Evolutionary conservation across 2,888 invertebrate genomes (phyloP), one percentile per base, ranked within the genome.

Genomic region (Andrena bicolor): DNA sequence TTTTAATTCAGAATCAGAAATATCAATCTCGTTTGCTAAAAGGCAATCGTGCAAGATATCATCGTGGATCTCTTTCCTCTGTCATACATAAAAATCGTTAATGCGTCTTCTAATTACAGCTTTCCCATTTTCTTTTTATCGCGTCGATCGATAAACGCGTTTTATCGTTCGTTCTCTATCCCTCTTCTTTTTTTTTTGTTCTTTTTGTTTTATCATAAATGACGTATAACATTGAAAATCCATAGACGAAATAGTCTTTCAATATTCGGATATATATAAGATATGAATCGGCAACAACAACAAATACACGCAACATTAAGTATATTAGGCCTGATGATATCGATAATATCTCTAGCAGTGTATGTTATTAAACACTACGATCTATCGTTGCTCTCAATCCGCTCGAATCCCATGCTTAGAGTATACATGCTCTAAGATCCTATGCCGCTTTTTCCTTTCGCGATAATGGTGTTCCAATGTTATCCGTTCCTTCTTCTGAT

Each of bases 271-370:
- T 87, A 90, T 90, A 90, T 90, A 90, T 89, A 91, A 90, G 91
- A 92, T 91, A 91, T 91, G 91, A 92, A 91, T 91, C 85, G 88
- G 84, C 90, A 92, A 91, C 91, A 93, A 92, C 92, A 93, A 93
- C 90, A 92, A 90, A 89, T 92, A 92, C 90, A 93, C 90, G 88
- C 91, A 93, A 92, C 92, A 90, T 91, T 92, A 93, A 93, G 92
- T 92, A 93, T 92, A 93, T 93, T 93, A 93, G 93, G 93, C 93
- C 93, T 89, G 92, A 93, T 91, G 90, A 92, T 91, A 91, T 92
- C 90, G 88, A 90, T 90, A 88, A 90, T 89, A 87, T 85, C 87
- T 81, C 72, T 86, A 79, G 78, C 89, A 83, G 89, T 85, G 84
- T 85, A 82, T 78, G 56, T 56, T 56, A 82, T 80, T 86, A 87